Evolutionary conservation across 2,113 vertebrate genomes (phyloP), one percentile per base, ranked within the genome.

Genomic region (Oxyruncus cristatus): DNA sequence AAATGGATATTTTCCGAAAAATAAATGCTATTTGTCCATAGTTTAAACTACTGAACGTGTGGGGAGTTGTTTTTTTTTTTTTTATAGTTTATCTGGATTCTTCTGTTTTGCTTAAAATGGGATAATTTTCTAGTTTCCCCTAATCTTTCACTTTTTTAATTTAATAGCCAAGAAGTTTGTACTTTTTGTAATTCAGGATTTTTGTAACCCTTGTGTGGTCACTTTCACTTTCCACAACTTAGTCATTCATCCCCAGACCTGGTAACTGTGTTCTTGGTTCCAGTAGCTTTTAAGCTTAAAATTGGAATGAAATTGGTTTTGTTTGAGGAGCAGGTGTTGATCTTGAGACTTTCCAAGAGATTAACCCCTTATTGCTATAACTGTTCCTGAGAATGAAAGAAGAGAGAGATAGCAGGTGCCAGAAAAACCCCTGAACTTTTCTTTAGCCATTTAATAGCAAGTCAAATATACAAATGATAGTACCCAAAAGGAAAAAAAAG

Each of bases 11-110:
- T 86, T 61, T 44, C 35, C 23, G 22, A 26, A 55, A 63, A 68
- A 33, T 13, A 24, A 47, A 12, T 50, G 11, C 15, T 53, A 1
- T 49, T 30, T 68, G 33, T 33, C 10, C 1, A 0, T 28, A 47
- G 23, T 50, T 81, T 70, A 53, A 75, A 52, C 30, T 49, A 1
- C 7, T 65, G 58, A 76, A 62, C 2, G 0, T 15, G 8, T 17
- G 2, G 10, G 12, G 6, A 30, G 18, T 24, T 82, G 18, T 24
- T 82, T n/a, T 52, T 27, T 2, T 27, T n/a, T 14, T 39, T 89
- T 86, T 32, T 6, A 5, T 4, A 5, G 3, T 56, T 77, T 66
- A 8, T 47, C 8, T 33, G 30, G 16, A 21, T 85, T 81, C 42
- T 66, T 50, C 22, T 58, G 27, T 76, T 75, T 80, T 49, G 10